Evolutionary conservation across 2,888 invertebrate species (phyloP), one percentile per base, ranked within the genome.

Genomic region (Schizaphis graminum): DNA sequence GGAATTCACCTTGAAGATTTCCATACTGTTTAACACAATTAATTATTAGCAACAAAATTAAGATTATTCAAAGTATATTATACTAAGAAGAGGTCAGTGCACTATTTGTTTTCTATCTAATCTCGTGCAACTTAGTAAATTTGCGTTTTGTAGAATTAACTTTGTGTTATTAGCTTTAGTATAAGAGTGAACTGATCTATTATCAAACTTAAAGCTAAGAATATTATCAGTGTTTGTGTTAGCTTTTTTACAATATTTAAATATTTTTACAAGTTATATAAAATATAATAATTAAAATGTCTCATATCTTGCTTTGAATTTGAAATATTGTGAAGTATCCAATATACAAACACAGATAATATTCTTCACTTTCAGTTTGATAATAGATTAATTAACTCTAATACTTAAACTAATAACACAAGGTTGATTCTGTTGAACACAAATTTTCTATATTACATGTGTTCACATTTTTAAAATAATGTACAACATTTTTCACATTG

Each of bases 11-110:
- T 28, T 47, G 49, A 86, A 1, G 93, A 90, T 61, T 94, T n/a
- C 93, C 93, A 94, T 94, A 61, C 93, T 94, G 8, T 49, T 56
- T 41, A 94, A 86, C 35, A 61, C 7, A 90, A 85, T 85, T 41
- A 85, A 47, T 61, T 24, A 88, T 88, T 67, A 91, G 11, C 56
- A 41, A 44, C 5, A 56, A n/a, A 89, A 89, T 11, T 67, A 16
- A 16, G 16, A 67, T n/a, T 67, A 35, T 35, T 35, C 35, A 16
- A 67, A 67, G 35, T 16, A 35, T n/a, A 67, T 67, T n/a, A 67
- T 67, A 35, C 28, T 67, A 67, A 67, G 16, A 67, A n/a, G 67
- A n/a, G n/a, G 11, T 67, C 21, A 67, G n/a, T 4, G 1, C 2
- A 67, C 3, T 16, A 67, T 67, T 67, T 35, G 1, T 67, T 67